A percentile compares a stretch with the other conserved stretches of the same genome.
These are phyloP conservation scores for Elephantulus edwardii DNA, from an alignment of 2,113 vertebrate species.

Conservation along the genomic window DNA sequence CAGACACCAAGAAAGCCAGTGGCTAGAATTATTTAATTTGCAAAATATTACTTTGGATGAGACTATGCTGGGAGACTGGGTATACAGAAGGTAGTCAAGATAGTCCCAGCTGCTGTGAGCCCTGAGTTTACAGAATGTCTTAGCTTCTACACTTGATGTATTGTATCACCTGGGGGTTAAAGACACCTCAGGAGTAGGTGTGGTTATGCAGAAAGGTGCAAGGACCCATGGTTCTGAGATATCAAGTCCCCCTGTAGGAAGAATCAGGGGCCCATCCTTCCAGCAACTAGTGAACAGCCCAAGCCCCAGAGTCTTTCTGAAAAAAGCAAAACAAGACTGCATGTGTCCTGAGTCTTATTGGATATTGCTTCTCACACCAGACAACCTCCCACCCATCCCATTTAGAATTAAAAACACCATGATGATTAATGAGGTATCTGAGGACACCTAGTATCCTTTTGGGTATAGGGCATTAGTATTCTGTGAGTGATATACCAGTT, in stretches of 20 bases:
- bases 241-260: neutral
- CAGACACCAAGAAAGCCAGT: neutral
- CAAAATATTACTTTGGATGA: neutral
- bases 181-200: neutral
- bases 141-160: neutral
- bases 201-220: neutral
- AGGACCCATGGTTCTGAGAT: neutral
- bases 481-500: neutral
- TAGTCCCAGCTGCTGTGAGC: neutral
- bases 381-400: too few relatives aligned
- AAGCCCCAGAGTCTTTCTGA: neutral
- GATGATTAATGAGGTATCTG: neutral
- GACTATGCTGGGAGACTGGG: neutral
- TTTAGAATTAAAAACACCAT: neutral
- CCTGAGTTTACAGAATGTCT: neutral
- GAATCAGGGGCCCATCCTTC: neutral
- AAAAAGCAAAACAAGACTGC: neutral
- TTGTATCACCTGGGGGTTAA: neutral
- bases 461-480: neutral
- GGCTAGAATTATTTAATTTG: neutral
- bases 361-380: too few relatives aligned
- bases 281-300: neutral
- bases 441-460: neutral
- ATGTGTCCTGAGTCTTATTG: neutral
- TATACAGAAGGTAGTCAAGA: neutral